Evolutionary conservation across 2,888 invertebrate species (phyloP).

Genomic region (Leucophora obtusa): DNA sequence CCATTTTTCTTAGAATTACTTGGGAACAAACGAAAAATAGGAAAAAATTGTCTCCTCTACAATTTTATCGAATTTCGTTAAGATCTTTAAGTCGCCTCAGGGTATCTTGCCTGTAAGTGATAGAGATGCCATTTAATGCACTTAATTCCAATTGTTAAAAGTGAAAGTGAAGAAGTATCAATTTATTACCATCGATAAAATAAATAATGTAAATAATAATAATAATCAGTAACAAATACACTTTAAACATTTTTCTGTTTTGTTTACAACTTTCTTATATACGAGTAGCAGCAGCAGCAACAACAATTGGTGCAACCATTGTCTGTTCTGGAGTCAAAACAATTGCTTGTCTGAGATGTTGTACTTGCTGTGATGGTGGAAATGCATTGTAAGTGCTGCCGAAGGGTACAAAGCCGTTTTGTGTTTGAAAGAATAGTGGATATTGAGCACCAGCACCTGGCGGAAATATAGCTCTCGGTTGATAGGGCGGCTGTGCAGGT

Average conservation of each 20-base stretch:
- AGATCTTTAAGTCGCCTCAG: no score
- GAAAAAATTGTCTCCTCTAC: no score
- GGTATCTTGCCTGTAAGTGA: no score
- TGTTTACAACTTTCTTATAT: slow-evolving; percentile 9
- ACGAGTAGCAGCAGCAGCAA: slow-evolving; percentile 28
- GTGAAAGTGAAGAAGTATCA: no score
- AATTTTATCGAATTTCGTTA: no score
- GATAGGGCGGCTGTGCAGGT: slow-evolving; percentile 53
- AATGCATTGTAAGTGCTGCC: slow-evolving; percentile 69
- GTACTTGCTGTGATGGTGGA: slow-evolving; percentile 65
- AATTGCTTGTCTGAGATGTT: slow-evolving; percentile 64
- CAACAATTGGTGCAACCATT: slow-evolving; percentile 45
- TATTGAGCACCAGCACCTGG: slow-evolving; percentile 66
- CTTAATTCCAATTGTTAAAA: no score
- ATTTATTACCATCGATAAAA: no score
- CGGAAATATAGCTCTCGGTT: slow-evolving; percentile 48
- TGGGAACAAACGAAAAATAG: no score
- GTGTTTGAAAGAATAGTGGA: slow-evolving; percentile 75
- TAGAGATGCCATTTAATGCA: no score
- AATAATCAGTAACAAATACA: neutral
- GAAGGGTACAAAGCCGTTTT: slow-evolving; percentile 78
- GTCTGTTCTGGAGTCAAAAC: slow-evolving; percentile 54
- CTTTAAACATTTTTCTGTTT: neutral
- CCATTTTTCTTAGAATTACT: no score
- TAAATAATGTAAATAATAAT: no score